Conservation (phyloP, 2,797 vertebrate genomes). For the Brachyalestes nurse region DNA sequence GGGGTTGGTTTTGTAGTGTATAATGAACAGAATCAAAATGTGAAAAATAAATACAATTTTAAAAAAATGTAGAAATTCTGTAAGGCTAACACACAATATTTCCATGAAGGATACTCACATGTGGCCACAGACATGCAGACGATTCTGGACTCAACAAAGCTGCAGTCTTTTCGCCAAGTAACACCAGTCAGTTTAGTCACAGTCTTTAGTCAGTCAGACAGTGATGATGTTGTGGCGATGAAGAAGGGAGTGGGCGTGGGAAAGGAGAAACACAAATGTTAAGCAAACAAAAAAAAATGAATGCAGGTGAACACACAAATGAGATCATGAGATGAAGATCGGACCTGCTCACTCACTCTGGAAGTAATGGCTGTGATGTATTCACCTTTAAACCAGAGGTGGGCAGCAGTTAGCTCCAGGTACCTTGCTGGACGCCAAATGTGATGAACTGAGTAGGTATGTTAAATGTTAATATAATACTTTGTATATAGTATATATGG, state of each 20-base stretch:
- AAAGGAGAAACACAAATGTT: conserved; percentile 48
- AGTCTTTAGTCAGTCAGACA: conserved; percentile 50
- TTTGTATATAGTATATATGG: too few species aligned
- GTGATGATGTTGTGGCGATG: conserved; percentile 51
- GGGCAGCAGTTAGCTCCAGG: not conserved
- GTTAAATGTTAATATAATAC: too few species aligned
- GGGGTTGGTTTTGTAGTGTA: too few species aligned
- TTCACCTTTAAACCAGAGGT: conserved; percentile 17
- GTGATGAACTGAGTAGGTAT: too few species aligned
- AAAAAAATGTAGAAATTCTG: not conserved
- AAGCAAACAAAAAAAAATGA: conserved; percentile 44
- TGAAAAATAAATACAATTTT: not conserved
- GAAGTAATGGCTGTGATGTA: not conserved
- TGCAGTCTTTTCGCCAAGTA: conserved; percentile 41
- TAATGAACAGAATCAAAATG: not conserved
- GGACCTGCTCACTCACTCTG: conserved; percentile 8
- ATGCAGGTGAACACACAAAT: conserved; percentile 34
- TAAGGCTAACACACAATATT: not conserved
- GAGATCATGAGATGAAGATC: conserved; percentile 41
- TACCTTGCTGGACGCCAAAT: not conserved
- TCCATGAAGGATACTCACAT: conserved; percentile 47
- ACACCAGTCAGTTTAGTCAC: conserved; percentile 38
- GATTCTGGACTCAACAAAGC: conserved; percentile 45
- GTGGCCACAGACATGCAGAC: conserved; percentile 33
- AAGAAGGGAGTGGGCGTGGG: conserved; percentile 41